Evolutionary conservation across 2,113 vertebrate genomes (phyloP), one percentile per base, ranked within the genome.

Genomic region (Ceuthmochares aereus): DNA sequence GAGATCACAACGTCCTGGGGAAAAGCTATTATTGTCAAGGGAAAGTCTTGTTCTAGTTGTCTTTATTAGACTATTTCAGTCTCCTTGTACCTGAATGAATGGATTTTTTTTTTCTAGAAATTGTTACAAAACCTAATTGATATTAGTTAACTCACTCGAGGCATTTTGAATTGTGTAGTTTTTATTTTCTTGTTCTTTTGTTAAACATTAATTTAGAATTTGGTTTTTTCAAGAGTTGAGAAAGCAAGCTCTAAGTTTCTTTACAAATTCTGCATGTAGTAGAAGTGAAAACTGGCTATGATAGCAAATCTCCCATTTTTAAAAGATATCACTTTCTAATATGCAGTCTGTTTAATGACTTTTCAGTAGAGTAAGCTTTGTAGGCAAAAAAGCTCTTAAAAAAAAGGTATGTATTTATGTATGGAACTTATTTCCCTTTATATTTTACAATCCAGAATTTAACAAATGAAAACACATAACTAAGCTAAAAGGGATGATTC

Each of bases 331-430:
- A 47, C 25, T 62, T 85, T 67, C 21, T 66, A 66, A 40, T 37
- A 52, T 10, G 3, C 26, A 42, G 4, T 7, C 0, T 3, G 80
- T 52, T 77, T 25, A 87, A 56, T 0, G 1, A 2, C 9, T 26
- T 69, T 5, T 32, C 49, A 63, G 12, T 58, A 62, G 23, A 64
- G 12, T 16, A 62, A 66, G 51, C 8, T 76, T 89, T 64, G 40
- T 36, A 80, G 73, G 8, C 2, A 66, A 83, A 78, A 59, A 17
- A 0, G 0, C 9, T 8, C 2, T 23, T 47, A 75, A 80, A 3
- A n/a, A n/a, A n/a, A n/a, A n/a, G n/a, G n/a, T n/a, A n/a, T n/a
- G n/a, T n/a, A n/a, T n/a, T n/a, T n/a, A n/a, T n/a, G n/a, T n/a
- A 22, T 30, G 8, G 11, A 79, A 37, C 1, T 59, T n/a, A 25